These are phyloP conservation scores for Sceliomorpha sp. DNA, from an alignment of 2,888 invertebrate genomes.

Conservation along the genomic window DNA sequence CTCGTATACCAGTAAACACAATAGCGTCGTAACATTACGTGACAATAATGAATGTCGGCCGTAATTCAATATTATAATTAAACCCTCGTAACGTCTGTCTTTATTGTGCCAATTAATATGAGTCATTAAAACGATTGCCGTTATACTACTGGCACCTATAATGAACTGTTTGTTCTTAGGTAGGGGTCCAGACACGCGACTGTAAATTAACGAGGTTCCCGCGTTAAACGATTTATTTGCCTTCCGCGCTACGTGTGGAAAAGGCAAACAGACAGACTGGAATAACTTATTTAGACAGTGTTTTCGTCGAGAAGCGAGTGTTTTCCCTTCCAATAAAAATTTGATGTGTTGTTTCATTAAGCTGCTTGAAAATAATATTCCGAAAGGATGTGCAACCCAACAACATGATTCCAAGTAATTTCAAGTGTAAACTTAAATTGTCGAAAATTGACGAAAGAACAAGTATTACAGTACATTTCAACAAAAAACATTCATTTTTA, in stretches of 20 bases:
- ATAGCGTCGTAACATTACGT: constrained; percentile 56
- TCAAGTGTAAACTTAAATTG: too few relatives aligned
- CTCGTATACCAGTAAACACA: constrained; percentile 31
- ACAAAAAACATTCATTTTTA: too few relatives aligned
- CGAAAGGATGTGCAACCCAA: too few relatives aligned
- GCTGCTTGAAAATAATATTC: too few relatives aligned
- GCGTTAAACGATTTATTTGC: constrained; percentile 56
- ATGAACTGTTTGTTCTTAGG: constrained; percentile 59
- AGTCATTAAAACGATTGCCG: constrained; percentile 66
- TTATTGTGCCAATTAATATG: constrained; percentile 71
- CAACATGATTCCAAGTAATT: too few relatives aligned
- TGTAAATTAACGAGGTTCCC: constrained; percentile 52
- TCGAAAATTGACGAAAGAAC: too few relatives aligned
- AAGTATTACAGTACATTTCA: too few relatives aligned
- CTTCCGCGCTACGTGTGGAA: constrained; percentile 14
- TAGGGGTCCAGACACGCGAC: constrained; percentile 55
- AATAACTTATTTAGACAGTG: constrained; percentile 38
- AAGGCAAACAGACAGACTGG: constrained; percentile 14
- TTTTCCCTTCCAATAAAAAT: constrained; percentile 13
- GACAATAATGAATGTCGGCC: constrained; percentile 66
- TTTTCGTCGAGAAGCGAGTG: constrained; percentile 15
- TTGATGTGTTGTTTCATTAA: too few relatives aligned
- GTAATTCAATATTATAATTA: constrained; percentile 71
- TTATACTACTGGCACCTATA: constrained; percentile 60
- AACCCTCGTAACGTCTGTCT: constrained; percentile 63